These are phyloP conservation scores for Drosophila repletoides DNA, from an alignment of 1,140 invertebrate genomes.

Conservation along the genomic window DNA sequence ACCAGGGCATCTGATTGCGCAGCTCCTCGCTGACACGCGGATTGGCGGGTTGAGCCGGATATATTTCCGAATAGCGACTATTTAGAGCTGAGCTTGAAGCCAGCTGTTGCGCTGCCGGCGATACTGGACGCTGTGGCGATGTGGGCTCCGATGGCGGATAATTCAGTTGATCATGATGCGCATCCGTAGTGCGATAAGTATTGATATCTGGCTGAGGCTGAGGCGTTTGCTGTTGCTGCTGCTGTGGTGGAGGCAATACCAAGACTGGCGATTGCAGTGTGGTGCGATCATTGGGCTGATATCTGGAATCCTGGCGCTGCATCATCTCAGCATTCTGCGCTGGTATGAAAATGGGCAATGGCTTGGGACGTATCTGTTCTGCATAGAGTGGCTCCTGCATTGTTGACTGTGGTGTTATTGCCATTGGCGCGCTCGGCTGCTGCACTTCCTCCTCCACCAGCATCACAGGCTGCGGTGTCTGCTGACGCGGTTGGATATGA, in stretches of 20 bases:
- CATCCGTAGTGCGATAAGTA: slow-evolving; percentile 69
- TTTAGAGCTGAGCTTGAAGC: slow-evolving; percentile 49
- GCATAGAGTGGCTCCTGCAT: slow-evolving; percentile 38
- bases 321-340: slow-evolving; percentile 38
- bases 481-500: slow-evolving; percentile 31
- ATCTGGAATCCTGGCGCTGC: slow-evolving; percentile 44
- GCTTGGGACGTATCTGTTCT: slow-evolving; percentile 58
- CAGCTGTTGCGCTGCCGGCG: slow-evolving; percentile 54
- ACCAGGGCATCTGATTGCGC: slow-evolving; percentile 79
- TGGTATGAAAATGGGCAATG: slow-evolving; percentile 56
- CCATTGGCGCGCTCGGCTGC: slow-evolving; percentile 17
- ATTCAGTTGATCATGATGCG: slow-evolving; percentile 74
- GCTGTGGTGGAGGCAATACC: slow-evolving; percentile 43
- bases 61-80: slow-evolving; percentile 67
- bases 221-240: background rate
- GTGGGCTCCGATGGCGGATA: slow-evolving; percentile 54
- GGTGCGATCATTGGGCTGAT: slow-evolving; percentile 47
- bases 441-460: background rate
- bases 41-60: slow-evolving; percentile 48
- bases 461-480: slow-evolving; percentile 37
- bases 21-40: slow-evolving; percentile 70
- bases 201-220: slow-evolving; percentile 45
- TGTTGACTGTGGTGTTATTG: slow-evolving; percentile 13
- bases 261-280: slow-evolving; percentile 59
- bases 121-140: slow-evolving; percentile 27